Evolutionary conservation across 2,888 invertebrate genomes (phyloP).

Genomic region (Beris chalybata): DNA sequence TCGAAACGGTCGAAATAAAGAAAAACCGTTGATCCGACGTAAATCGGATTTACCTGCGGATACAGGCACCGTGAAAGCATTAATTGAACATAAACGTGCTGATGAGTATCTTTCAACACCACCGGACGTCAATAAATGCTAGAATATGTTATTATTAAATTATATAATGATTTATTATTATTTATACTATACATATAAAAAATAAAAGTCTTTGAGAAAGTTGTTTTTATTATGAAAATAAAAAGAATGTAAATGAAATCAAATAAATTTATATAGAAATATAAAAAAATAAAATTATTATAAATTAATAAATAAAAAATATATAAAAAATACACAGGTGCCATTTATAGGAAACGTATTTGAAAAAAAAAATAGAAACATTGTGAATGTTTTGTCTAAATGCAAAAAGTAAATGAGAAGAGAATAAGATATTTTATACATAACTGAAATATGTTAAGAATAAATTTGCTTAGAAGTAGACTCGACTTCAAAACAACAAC

Average conservation of each 20-base stretch:
- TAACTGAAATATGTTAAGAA: too few relatives aligned
- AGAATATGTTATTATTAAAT: slow-evolving; percentile 51
- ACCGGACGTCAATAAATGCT: slow-evolving; percentile 85
- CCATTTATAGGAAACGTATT: slow-evolving; percentile 32
- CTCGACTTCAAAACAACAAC: too few relatives aligned
- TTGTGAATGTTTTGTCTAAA: too few relatives aligned
- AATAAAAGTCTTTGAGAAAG: slow-evolving; percentile 12
- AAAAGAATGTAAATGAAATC: slow-evolving; percentile 26
- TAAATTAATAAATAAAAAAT: slow-evolving; percentile 1
- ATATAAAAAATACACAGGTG: slow-evolving; percentile 27
- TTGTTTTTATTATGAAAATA: slow-evolving; percentile 8
- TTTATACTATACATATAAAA: slow-evolving; percentile 25
- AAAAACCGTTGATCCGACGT: slow-evolving; percentile 86
- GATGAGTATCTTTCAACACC: slow-evolving; percentile 87
- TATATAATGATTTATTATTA: slow-evolving; percentile 31
- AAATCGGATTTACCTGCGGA: slow-evolving; percentile 96
- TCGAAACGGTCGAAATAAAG: slow-evolving; percentile 71
- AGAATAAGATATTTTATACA: too few relatives aligned
- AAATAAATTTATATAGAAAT: slow-evolving; percentile 26
- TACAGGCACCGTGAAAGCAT: slow-evolving; percentile 84
- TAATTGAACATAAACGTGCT: slow-evolving; percentile 89
- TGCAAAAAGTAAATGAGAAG: too few relatives aligned
- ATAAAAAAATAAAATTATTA: slow-evolving; percentile 5
- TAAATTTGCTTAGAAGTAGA: too few relatives aligned
- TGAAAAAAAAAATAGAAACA: slow-evolving; percentile 7